Evolutionary conservation across 2,888 invertebrate genomes (phyloP), one percentile per base, ranked within the genome.

Genomic region (Parasteatoda lunata): DNA sequence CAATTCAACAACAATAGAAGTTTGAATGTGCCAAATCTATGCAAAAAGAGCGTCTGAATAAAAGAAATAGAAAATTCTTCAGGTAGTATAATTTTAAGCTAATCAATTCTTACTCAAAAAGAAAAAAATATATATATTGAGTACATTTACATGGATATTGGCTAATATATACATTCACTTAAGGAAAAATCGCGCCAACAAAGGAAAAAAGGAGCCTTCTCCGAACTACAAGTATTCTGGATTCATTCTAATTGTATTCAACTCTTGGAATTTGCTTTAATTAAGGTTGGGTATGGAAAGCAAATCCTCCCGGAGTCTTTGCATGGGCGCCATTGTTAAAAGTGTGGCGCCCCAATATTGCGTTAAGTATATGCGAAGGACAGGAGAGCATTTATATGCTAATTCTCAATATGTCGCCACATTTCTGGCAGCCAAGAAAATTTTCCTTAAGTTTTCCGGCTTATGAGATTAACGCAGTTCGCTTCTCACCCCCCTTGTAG

Each of bases 391-490:
- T 86, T 86, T 86, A 86, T 86, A 86, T 86, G 85, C 85, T 70
- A 86, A 86, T 86, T 86, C 85, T 77, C 80, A 86, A 86, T 86
- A 86, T 86, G 85, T 80, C 80, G 80, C 77, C 76, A 68, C 72
- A 73, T 52, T 77, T 9, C 30, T 30, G 30, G 65, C 81, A 49
- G 51, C 72, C 54, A 69, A 51, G 73, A 79, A 79, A 78, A 71
- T 72, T 86, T 77, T 80, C 70, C 76, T 47, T 80, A 86, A 86
- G 80, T 80, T 86, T 77, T 59, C 59, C 72, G 71, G 85, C 85
- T 86, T 86, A 86, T 80, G 47, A 86, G 85, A 86, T 86, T 86
- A 86, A 76, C 75, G 85, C 77, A 59, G 11, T 13, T 59, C 4
- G 9, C 59, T 59, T n/a, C 11, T 7, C 3, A n/a, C 71, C 51